These are phyloP conservation scores for Pectinophora gossypiella DNA, from an alignment of 1,140 invertebrate species.

Conservation along the genomic window DNA sequence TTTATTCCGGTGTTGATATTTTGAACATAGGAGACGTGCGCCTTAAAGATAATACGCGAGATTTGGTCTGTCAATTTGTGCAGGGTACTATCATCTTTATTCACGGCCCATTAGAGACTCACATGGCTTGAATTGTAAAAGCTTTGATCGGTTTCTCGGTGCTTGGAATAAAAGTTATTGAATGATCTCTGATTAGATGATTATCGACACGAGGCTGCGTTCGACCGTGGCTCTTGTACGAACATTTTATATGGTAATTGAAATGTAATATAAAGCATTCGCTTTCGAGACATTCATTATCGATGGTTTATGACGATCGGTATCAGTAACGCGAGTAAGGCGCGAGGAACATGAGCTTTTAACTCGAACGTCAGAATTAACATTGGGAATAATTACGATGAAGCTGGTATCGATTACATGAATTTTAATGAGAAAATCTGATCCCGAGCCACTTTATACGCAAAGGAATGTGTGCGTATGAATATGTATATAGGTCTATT, in stretches of 20 bases:
- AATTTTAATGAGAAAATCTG: constrained; percentile 47
- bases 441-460: constrained; percentile 4
- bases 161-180: constrained; percentile 63
- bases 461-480: not conserved
- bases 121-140: constrained; percentile 15
- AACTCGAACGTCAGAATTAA: constrained; percentile 25
- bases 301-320: constrained; percentile 44
- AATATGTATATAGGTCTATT: not conserved
- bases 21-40: constrained; percentile 36
- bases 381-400: constrained; percentile 50
- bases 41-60: constrained; percentile 49
- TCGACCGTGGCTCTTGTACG: constrained; percentile 42
- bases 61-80: constrained; percentile 28
- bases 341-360: constrained; percentile 13
- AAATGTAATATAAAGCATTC: constrained; percentile 65
- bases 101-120: constrained; percentile 18
- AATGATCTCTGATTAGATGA: constrained; percentile 69
- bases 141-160: constrained; percentile 22
- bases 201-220: constrained; percentile 50
- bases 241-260: constrained; percentile 71
- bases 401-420: constrained; percentile 52
- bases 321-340: constrained; percentile 40
- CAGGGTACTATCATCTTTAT: constrained; percentile 34
- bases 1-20: constrained; percentile 30
- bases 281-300: constrained; percentile 55